A percentile compares a stretch with the other conserved stretches of the same genome.
Evolutionary conservation across 1,140 invertebrate genomes (phyloP).

Genomic region (Papilio xuthus): DNA sequence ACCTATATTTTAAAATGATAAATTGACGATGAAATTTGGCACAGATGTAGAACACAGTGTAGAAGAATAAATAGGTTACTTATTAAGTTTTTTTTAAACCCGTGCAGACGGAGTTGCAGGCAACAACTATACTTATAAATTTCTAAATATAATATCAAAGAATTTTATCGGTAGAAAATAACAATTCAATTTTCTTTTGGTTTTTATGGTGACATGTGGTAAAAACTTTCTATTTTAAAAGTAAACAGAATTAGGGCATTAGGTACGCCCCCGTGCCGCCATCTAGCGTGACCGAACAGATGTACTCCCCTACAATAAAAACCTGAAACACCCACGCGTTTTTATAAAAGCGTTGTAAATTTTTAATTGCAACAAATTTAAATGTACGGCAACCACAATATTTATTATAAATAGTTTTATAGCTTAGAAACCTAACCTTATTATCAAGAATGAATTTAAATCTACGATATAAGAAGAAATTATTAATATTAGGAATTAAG

Average conservation of each 20-base stretch:
- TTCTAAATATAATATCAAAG: too few species aligned
- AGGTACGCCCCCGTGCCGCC: conserved; percentile 5
- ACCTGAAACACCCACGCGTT: background rate
- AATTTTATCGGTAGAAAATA: background rate
- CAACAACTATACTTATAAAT: too few species aligned
- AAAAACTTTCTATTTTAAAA: background rate
- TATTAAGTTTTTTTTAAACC: too few species aligned
- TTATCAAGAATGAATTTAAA: too few species aligned
- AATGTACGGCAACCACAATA: background rate
- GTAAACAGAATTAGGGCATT: conserved; percentile 33
- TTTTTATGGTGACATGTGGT: background rate
- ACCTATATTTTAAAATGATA: too few species aligned
- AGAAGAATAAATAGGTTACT: too few species aligned
- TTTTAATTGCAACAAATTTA: background rate
- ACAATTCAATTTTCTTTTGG: background rate
- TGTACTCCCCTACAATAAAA: conserved; percentile 30
- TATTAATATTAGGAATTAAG: too few species aligned
- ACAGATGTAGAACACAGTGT: too few species aligned
- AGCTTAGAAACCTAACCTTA: too few species aligned
- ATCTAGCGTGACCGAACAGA: conserved; percentile 29
- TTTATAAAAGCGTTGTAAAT: background rate
- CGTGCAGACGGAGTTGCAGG: too few species aligned
- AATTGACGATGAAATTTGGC: too few species aligned
- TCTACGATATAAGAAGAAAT: too few species aligned
- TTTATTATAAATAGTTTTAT: background rate